These are phyloP conservation scores for Microchrysa polita DNA, from an alignment of 2,888 invertebrate species.

Conservation along the genomic window DNA sequence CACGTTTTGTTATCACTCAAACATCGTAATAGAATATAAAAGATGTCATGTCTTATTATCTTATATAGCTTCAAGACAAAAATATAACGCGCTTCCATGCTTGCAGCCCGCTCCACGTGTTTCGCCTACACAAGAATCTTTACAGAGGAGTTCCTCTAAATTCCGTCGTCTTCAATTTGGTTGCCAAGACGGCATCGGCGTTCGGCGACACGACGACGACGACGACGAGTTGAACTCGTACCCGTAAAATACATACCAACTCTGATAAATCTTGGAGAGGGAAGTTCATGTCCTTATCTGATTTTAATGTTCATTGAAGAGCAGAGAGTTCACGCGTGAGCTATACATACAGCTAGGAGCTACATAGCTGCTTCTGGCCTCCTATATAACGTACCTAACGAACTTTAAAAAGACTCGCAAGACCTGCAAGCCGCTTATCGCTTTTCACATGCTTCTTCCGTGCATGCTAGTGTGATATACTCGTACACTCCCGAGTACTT, in stretches of 20 bases:
- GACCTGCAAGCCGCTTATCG: constrained; percentile 15
- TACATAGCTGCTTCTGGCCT: background rate
- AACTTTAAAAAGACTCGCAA: background rate
- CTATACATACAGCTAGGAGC: background rate
- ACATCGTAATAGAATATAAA: constrained; percentile 41
- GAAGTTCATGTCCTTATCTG: constrained; percentile 29
- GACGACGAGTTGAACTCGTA: too few relatives aligned
- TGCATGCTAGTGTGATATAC: background rate
- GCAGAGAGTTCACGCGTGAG: constrained; percentile 17
- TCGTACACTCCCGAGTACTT: background rate
- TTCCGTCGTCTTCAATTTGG: background rate
- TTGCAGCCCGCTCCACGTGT: background rate
- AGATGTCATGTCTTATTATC: constrained; percentile 38
- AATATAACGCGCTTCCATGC: background rate
- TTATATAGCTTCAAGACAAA: constrained; percentile 22
- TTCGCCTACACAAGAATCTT: constrained; percentile 12
- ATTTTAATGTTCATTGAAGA: constrained; percentile 40
- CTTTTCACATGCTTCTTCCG: constrained; percentile 15
- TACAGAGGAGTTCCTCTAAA: constrained; percentile 1
- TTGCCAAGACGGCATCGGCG: background rate
- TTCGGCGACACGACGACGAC: background rate
- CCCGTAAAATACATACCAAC: too few relatives aligned
- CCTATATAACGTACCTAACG: background rate
- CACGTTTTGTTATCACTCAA: background rate
- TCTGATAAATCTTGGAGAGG: constrained; percentile 4